phyloP scores from a whole-genome alignment of 64 coral and sea anemone species.

The Trachythela sp. region DNA sequence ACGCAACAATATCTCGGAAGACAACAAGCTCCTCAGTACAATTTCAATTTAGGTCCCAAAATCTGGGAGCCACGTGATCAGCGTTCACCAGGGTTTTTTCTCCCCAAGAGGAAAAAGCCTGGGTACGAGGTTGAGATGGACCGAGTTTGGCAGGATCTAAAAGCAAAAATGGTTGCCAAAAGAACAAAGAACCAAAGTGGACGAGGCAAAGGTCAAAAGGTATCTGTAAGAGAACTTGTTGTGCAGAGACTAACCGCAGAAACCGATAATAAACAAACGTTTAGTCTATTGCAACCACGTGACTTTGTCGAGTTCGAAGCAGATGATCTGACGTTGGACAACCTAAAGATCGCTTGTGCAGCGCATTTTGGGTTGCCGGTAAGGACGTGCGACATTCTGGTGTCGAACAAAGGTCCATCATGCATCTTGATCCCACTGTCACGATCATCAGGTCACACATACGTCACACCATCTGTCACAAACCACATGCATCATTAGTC shows the following conservation, averaged over 20 bases:
- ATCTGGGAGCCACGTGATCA: too few species aligned
- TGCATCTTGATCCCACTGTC: too few species aligned
- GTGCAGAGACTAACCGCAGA: background rate
- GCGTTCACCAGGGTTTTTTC: too few species aligned
- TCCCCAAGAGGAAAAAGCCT: too few species aligned
- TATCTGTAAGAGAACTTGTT: background rate
- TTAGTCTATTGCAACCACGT: background rate
- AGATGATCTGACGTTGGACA: conserved; percentile 38
- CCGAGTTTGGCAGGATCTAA: background rate
- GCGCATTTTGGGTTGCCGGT: conserved; percentile 25
- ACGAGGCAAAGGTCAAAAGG: background rate
- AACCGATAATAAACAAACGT: background rate
- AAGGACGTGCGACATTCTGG: conserved; percentile 33
- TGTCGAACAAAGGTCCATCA: conserved; percentile 47
- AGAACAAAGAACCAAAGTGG: background rate
- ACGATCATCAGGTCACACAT: too few species aligned
- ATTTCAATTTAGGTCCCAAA: too few species aligned
- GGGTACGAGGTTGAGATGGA: too few species aligned
- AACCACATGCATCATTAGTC: too few species aligned
- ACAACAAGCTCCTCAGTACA: too few species aligned
- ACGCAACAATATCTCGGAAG: too few species aligned
- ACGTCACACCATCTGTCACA: too few species aligned
- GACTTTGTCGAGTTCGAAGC: conserved; percentile 31
- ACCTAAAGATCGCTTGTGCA: conserved; percentile 43
- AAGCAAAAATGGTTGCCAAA: background rate